A percentile compares a stretch with the other conserved stretches of the same genome.
phyloP scores from a whole-genome alignment of 2,888 invertebrate genomes.

The Drosophila paracracens region DNA sequence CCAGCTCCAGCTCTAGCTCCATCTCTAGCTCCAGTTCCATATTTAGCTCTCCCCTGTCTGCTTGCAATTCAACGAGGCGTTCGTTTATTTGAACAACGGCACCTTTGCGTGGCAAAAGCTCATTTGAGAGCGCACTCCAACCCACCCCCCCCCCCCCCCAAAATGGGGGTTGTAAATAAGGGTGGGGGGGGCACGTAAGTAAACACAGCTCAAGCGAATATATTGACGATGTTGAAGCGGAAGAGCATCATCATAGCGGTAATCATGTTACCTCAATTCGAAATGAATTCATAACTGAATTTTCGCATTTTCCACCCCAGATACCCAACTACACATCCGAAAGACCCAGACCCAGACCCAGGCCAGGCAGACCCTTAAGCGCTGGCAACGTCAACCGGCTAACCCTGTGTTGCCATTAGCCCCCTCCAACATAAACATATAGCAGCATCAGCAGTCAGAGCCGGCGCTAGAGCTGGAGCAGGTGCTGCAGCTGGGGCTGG shows the following conservation, averaged over 20 bases:
- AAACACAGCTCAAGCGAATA: conserved; percentile 78
- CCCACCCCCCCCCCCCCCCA: not conserved
- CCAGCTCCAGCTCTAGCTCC: conserved; percentile 10
- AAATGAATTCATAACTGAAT: conserved; percentile 85
- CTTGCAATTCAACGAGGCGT: conserved; percentile 68
- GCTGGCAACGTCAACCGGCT: conserved; percentile 55
- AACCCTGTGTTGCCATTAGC: conserved; percentile 45
- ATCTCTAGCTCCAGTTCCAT: conserved; percentile 7
- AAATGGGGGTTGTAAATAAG: not conserved
- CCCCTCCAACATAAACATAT: conserved; percentile 5
- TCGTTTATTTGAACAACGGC: conserved; percentile 75
- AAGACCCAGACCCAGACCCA: conserved; percentile 1
- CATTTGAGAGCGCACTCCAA: conserved; percentile 51
- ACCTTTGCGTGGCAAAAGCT: conserved; percentile 77
- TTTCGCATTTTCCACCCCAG: conserved; percentile 75
- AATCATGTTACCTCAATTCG: conserved; percentile 85
- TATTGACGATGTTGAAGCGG: conserved; percentile 77
- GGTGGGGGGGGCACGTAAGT: conserved; percentile 64
- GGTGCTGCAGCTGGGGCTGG: not conserved
- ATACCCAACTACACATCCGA: conserved; percentile 10
- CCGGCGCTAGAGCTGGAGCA: not conserved
- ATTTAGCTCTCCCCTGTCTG: conserved; percentile 35
- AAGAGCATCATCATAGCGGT: conserved; percentile 83
- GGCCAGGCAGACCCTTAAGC: conserved; percentile 42
- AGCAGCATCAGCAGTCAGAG: conserved; percentile 12